phyloP scores from a whole-genome alignment of 2,888 invertebrate genomes.

The Agrypnus murinus region DNA sequence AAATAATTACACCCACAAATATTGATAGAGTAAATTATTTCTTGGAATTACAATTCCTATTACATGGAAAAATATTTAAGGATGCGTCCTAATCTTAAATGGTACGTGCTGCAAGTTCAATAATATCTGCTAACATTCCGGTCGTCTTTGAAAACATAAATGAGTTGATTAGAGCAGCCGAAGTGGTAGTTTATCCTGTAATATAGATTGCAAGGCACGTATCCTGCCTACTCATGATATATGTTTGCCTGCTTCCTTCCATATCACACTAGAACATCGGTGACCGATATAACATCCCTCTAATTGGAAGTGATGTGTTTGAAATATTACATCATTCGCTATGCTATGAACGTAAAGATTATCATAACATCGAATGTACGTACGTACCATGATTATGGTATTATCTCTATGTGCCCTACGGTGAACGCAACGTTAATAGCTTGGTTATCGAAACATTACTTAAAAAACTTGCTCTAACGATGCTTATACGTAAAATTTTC shows the following conservation, averaged over 20 bases:
- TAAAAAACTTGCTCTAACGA: no score
- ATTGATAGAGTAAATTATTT: no score
- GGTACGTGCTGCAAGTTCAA: not conserved
- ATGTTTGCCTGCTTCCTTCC: conserved; percentile 41
- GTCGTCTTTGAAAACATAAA: conserved; percentile 39
- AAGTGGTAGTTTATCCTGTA: conserved; percentile 40
- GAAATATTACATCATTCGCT: conserved; percentile 20
- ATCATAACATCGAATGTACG: no score
- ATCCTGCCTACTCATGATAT: conserved; percentile 43
- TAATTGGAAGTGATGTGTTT: conserved; percentile 38
- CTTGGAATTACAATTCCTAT: no score
- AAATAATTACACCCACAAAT: no score
- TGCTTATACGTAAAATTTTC: no score
- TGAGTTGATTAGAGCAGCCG: conserved; percentile 40
- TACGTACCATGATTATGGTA: not conserved
- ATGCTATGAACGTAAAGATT: not conserved
- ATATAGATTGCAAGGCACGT: conserved; percentile 45
- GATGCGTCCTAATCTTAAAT: not conserved
- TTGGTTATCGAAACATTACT: no score
- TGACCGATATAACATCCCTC: conserved; percentile 29
- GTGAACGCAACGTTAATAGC: not conserved
- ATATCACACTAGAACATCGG: conserved; percentile 20
- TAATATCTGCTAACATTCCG: conserved; percentile 6
- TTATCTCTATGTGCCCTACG: not conserved
- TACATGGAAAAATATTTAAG: not conserved